Base-by-base conservation (phyloP, 2,888 invertebrate genomes). In the Sphinx pinastri region DNA sequence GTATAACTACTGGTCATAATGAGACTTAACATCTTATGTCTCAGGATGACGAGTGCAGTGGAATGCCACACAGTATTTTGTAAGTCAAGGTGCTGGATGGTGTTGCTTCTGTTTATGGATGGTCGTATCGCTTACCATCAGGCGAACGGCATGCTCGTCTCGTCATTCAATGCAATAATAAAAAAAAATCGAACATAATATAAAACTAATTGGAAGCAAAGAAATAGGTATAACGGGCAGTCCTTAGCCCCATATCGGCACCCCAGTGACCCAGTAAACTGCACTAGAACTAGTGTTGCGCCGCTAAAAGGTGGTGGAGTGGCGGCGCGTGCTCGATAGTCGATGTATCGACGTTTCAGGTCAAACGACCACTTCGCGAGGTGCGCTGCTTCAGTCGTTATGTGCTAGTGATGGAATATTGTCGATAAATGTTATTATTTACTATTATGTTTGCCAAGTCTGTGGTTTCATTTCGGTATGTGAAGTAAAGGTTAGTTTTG, bases 271-370 rank as follows among this genome's bases (percentile, higher is more conserved):
- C 92, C 81, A 88, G 79, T 86, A 81, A 84, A 79, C 79, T 79
- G 76, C 80, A 76, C 81, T 80, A 78, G 75, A 75, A 77, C 72
- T 78, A 73, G 73, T 73, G 71, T 67, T 67, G 68, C 79, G 75
- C 70, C 75, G 85, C 78, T 86, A 82, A 85, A 85, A 86, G 87
- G 88, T 86, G 86, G 74, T 79, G 72, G 79, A 91, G 92, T 81
- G 91, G 82, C 69, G 84, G 87, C 86, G 86, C 93, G 93, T 93
- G 93, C 90, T 93, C 90, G 89, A 92, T 87, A 84, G 86, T 79
- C 85, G 84, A 83, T 89, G 86, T 87, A 87, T 88, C 88, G 86
- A 78, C 83, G 79, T 85, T 86, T 85, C 84, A 85, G 88, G 85
- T 84, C 88, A 84, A 87, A 83, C 88, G 86, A 82, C 84, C 86